Evolutionary conservation across 2,888 invertebrate genomes (phyloP), one percentile per base, ranked within the genome.

Genomic region (Vannuccia rotundouncinata): DNA sequence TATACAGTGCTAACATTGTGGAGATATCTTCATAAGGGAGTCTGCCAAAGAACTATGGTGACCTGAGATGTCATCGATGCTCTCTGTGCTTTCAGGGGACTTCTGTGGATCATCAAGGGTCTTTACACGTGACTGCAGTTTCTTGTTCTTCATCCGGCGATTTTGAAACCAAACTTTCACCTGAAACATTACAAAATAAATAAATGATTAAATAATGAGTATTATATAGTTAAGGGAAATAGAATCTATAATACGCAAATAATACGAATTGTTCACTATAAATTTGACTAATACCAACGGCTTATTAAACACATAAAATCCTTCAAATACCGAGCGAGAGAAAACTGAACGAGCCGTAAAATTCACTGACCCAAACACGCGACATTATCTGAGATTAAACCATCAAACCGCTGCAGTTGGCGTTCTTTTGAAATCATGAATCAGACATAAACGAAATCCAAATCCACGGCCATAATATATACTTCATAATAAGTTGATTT

Each of bases 101-200:
- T 66, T 66, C 25, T 66, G 66, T 5, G 66, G 28, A 2, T 75
- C 75, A 29, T 75, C 75, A 1, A 75, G 29, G 17, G 75, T 75
- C 27, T 75, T 75, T 29, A 73, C 73, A 28, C 81, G 5, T 1
- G 80, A 59, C 77, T 81, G 81, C 25, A 81, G 77, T 59, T 81
- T 81, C 81, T 81, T 81, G 59, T 81, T 81, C 45, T 81, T 81
- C 81, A 81, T 81, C 17, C 81, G 74, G 1, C 81, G 80, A 27
- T 81, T 81, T 66, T 81, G 81, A 59, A 81, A 81, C 81, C 81
- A 81, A 22, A 81, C 81, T 73, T 81, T 81, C 28, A 81, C 81
- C 81, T 81, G 75, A 22, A 30, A 73, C 2, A 5, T 1, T 75
- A 27, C 5, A 29, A n/a, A 13, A 66, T 66, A 66, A 22, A 13